phyloP scores from a whole-genome alignment of 2,888 invertebrate species.

The Drosophila stalkeri region DNA sequence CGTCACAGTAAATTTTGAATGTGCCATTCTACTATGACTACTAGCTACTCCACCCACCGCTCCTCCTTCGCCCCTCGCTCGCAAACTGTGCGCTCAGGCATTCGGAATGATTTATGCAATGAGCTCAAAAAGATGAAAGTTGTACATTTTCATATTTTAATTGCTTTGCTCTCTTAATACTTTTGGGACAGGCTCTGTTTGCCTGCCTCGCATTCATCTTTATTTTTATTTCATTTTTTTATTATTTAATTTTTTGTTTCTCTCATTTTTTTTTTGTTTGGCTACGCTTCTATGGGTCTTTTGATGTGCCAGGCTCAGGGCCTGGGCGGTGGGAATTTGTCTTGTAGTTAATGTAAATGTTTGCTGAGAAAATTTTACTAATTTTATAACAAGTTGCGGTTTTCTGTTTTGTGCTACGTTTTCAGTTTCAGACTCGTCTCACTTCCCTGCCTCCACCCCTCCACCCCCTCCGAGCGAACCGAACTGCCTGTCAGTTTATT shows the following conservation, averaged over 20 bases:
- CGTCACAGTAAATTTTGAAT: conserved; percentile 75
- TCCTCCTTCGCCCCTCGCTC: neutral
- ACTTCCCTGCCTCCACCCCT: neutral
- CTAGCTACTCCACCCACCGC: neutral
- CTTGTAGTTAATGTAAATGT: conserved; percentile 81
- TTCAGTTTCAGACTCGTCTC: conserved; percentile 51
- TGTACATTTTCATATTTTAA: conserved; percentile 83
- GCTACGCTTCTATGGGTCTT: conserved; percentile 74
- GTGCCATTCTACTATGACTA: conserved; percentile 22
- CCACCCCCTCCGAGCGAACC: no score
- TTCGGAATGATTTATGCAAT: conserved; percentile 80
- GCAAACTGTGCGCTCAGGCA: conserved; percentile 60
- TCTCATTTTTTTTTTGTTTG: conserved; percentile 54
- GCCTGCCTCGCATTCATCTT: conserved; percentile 44
- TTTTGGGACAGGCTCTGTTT: conserved; percentile 68
- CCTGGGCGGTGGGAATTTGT: conserved; percentile 40
- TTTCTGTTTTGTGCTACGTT: conserved; percentile 68
- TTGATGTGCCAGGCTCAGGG: conserved; percentile 68
- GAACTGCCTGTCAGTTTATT: conserved; percentile 36
- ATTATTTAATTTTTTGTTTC: conserved; percentile 33
- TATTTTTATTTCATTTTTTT: conserved; percentile 39
- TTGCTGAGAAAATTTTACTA: conserved; percentile 78
- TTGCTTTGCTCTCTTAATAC: conserved; percentile 82
- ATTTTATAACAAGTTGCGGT: conserved; percentile 81
- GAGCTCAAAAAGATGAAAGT: conserved; percentile 81